A percentile compares a stretch with the other conserved stretches of the same genome.
These are phyloP conservation scores for Mirza zaza DNA, from an alignment of 2,113 vertebrate species.

Conservation along the genomic window DNA sequence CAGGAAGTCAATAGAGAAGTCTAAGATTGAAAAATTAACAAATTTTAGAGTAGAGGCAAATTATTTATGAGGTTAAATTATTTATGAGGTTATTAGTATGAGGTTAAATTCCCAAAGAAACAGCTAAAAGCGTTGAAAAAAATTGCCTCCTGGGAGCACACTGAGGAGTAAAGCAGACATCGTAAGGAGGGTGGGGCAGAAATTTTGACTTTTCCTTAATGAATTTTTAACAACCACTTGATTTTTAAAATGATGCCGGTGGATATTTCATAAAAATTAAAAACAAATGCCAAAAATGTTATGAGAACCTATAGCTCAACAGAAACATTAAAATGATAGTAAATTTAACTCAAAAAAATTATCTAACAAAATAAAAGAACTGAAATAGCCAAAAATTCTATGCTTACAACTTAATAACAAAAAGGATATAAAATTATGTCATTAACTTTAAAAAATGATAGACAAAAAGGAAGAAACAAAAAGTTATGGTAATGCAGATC, in stretches of 20 bases:
- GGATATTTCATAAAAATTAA: not conserved
- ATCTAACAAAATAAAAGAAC: not conserved
- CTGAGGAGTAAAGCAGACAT: not conserved
- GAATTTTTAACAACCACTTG: not conserved
- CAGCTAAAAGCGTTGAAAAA: not conserved
- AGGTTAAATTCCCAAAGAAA: conserved; percentile 26
- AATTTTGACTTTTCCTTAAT: not conserved
- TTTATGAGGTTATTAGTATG: too few relatives aligned
- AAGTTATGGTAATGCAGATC: not conserved
- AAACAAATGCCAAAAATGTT: not conserved
- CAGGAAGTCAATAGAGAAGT: not conserved
- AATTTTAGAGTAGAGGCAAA: not conserved
- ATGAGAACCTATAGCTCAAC: not conserved
- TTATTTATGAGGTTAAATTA: too few relatives aligned
- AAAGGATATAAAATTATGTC: not conserved
- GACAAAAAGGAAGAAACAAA: not conserved
- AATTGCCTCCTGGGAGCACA: not conserved
- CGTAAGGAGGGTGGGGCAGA: not conserved
- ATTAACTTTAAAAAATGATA: not conserved
- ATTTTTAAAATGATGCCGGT: not conserved
- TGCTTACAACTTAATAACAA: not conserved
- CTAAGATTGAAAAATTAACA: not conserved
- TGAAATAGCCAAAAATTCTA: not conserved
- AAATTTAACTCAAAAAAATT: not conserved
- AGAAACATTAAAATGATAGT: not conserved